Evolutionary conservation across 92 coral and sea anemone genomes (phyloP).

Genomic region (Epizoanthus ramosus): DNA sequence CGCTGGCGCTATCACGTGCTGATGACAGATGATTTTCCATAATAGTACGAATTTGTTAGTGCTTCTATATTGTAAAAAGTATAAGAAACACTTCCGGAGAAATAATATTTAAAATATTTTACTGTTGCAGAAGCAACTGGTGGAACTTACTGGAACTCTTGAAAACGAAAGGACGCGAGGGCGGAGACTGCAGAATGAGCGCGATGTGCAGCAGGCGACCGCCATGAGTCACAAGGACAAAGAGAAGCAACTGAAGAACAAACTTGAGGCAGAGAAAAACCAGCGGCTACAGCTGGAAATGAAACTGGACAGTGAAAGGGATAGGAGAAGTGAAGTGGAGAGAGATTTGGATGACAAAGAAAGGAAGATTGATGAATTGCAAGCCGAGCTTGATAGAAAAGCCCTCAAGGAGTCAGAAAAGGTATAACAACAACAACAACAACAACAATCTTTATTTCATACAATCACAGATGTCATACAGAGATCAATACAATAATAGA

Average conservation of each 20-base stretch:
- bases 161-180: constrained; percentile 91
- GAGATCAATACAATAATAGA: too few species aligned
- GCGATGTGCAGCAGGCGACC: constrained; percentile 95
- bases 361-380: constrained; percentile 46
- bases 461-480: too few species aligned
- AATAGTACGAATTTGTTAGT: too few species aligned
- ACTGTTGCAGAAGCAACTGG: constrained; percentile 78
- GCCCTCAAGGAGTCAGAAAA: constrained; percentile 53
- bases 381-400: constrained; percentile 49
- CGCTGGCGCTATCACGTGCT: too few species aligned
- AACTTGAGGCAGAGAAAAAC: constrained; percentile 73
- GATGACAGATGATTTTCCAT: too few species aligned
- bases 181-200: constrained; percentile 88
- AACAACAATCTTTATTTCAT: neutral
- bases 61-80: too few species aligned
- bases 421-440: constrained; percentile 5
- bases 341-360: constrained; percentile 62
- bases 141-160: constrained; percentile 84
- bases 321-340: constrained; percentile 51
- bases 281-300: constrained; percentile 68
- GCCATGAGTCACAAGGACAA: constrained; percentile 91
- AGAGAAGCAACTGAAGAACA: constrained; percentile 76
- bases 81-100: too few species aligned
- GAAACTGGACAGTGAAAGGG: constrained; percentile 68
- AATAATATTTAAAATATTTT: neutral